Evolutionary conservation across 2,113 vertebrate genomes (phyloP), one percentile per base, ranked within the genome.

Genomic region (Dendrocopos noguchii): DNA sequence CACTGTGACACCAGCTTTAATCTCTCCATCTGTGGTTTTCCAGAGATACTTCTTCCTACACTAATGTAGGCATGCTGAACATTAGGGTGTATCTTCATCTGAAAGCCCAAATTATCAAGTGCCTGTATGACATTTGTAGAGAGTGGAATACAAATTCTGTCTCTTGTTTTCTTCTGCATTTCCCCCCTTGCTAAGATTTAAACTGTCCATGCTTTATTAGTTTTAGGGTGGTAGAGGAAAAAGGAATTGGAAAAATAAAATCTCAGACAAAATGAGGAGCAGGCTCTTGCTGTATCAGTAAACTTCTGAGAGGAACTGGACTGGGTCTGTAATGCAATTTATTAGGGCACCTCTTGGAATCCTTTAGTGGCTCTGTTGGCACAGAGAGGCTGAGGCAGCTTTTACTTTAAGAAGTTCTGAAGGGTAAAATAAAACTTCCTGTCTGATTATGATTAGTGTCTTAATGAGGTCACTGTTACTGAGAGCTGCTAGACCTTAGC

Each of bases 41-140:
- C 73, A 91, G 90, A 95, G 72, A 87, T 85, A 76, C 75, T 85
- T 80, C 90, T 94, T 82, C 92, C 93, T 85, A 85, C 93, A 77
- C 65, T 16, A 80, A 70, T 77, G 53, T 85, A 77, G 68, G 87
- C 86, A 74, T 46, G 57, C 80, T 88, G 85, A 91, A 80, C 25
- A 2, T 44, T 56, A 82, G 79, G 46, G 22, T 28, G 21, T 85
- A 50, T 79, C 90, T 95, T 74, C 36, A 46, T 44, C 50, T 77
- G 68, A 87, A 92, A 87, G 75, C 79, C 85, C 73, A 88, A 91
- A 85, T 90, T 86, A 80, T 31, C 61, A 34, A 82, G 39, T 75
- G 34, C 59, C 86, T 83, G 1, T 77, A 56, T 85, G 91, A 74
- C 68, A 80, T 94, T 91, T 91, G 36, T 70, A 80, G 33, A 34